Percentiles rank a stretch among this genome's conserved stretches.
Conservation (phyloP, 2,888 invertebrate species). For the Phengaris arion region DNA sequence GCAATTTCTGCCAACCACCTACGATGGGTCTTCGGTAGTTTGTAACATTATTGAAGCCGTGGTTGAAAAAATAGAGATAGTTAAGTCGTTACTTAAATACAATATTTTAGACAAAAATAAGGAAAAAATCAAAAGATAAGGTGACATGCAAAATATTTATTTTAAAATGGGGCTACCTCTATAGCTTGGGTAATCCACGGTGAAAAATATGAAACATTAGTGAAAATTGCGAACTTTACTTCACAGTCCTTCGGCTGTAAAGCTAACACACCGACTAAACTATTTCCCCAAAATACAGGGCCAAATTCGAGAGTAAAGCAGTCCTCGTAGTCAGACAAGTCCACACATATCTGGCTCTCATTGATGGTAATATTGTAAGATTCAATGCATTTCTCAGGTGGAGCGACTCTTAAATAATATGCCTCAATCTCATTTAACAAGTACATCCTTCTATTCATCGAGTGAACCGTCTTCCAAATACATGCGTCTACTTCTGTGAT, state of each 20-base stretch:
- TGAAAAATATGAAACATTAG: conserved; percentile 47
- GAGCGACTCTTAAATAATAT: conserved; percentile 46
- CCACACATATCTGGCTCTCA: conserved; percentile 57
- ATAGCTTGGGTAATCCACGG: conserved; percentile 47
- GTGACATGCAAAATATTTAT: conserved; percentile 27
- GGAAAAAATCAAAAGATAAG: background rate
- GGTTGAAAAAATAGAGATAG: no score
- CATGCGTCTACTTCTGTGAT: conserved; percentile 46
- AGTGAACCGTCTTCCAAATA: conserved; percentile 64
- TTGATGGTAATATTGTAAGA: conserved; percentile 54
- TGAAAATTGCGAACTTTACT: conserved; percentile 46
- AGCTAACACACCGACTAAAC: conserved; percentile 56
- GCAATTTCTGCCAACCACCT: no score
- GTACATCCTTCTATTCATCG: conserved; percentile 62
- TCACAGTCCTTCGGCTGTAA: conserved; percentile 59
- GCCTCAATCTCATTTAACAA: conserved; percentile 61
- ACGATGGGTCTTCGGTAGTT: no score
- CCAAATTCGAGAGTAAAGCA: conserved; percentile 69
- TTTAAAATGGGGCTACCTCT: conserved; percentile 39
- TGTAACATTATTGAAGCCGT: no score
- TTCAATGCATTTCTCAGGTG: conserved; percentile 50
- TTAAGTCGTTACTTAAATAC: no score
- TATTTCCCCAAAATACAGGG: conserved; percentile 55
- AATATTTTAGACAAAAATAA: background rate
- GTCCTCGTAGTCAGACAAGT: conserved; percentile 55